A percentile compares a stretch with the other conserved stretches of the same genome.
Evolutionary conservation across 1,140 invertebrate species (phyloP).

Genomic region (Drosophila nikananu): DNA sequence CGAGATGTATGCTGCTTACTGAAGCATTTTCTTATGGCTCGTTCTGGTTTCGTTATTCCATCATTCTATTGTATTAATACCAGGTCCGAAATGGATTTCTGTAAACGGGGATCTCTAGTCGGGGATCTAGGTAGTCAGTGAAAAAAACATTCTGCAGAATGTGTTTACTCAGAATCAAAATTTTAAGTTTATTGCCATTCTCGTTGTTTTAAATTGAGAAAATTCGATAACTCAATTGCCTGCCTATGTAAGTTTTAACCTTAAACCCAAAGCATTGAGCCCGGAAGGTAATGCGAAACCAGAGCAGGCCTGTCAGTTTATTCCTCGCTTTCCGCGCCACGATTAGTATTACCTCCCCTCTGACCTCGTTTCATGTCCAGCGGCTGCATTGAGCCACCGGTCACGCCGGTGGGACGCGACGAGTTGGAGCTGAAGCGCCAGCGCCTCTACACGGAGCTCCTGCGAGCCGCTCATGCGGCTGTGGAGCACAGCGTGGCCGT

Average conservation of each 20-base stretch:
- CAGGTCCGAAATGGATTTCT: background rate
- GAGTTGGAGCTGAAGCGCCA: conserved; percentile 91
- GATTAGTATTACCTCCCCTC: conserved; percentile 8
- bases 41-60: conserved; percentile 25
- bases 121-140: background rate
- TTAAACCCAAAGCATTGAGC: background rate
- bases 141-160: background rate
- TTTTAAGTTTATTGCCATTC: background rate
- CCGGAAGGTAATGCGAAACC: conserved; percentile 5
- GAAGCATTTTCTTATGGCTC: conserved; percentile 3
- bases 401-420: conserved; percentile 91
- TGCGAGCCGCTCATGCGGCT: conserved; percentile 89
- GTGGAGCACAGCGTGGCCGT: conserved; percentile 90
- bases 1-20: conserved; percentile 68
- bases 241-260: conserved; percentile 1
- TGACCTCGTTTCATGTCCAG: conserved; percentile 47
- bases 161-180: conserved; percentile 1
- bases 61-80: too few relatives aligned
- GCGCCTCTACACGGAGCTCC: conserved; percentile 91
- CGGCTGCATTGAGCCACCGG: conserved; percentile 88
- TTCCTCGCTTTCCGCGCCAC: background rate
- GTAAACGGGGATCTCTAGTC: background rate
- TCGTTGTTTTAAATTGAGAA: background rate
- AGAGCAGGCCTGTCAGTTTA: conserved; percentile 13
- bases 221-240: background rate